Evolutionary conservation across 2,888 invertebrate species (phyloP).

Genomic region (Drosophila yooni): DNA sequence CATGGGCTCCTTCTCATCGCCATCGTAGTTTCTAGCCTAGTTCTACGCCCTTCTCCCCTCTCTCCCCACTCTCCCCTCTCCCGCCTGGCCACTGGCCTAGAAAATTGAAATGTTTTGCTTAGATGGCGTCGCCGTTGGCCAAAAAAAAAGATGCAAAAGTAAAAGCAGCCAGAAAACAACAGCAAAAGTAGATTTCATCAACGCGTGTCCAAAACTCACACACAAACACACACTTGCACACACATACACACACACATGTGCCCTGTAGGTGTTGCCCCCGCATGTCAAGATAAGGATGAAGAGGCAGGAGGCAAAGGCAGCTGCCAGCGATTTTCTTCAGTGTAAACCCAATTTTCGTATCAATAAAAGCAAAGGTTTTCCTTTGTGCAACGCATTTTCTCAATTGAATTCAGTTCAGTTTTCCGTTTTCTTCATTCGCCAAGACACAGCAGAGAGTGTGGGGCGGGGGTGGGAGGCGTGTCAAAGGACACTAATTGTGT

Average conservation of each 20-base stretch:
- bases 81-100: constrained; percentile 73
- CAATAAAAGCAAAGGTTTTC: constrained; percentile 73
- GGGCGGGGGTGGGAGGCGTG: constrained; percentile 58
- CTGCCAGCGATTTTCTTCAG: constrained; percentile 69
- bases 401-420: constrained; percentile 61
- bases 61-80: no score
- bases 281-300: constrained; percentile 20
- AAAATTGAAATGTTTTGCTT: constrained; percentile 79
- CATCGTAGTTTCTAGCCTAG: constrained; percentile 52
- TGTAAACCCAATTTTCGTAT: constrained; percentile 78
- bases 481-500: constrained; percentile 76
- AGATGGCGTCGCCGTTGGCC: constrained; percentile 46
- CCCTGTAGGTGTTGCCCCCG: constrained; percentile 74
- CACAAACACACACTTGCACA: constrained; percentile 13
- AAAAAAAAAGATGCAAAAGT: constrained; percentile 45
- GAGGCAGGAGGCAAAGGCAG: constrained; percentile 45
- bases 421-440: constrained; percentile 41
- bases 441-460: constrained; percentile 16
- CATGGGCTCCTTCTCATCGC: constrained; percentile 31
- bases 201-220: constrained; percentile 48
- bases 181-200: constrained; percentile 48
- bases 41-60: constrained; percentile 12
- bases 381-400: constrained; percentile 54
- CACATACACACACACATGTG: constrained; percentile 49
- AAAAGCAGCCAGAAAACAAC: constrained; percentile 2